phyloP scores from a whole-genome alignment of 2,797 vertebrate genomes.

The Delichon dasypus region DNA sequence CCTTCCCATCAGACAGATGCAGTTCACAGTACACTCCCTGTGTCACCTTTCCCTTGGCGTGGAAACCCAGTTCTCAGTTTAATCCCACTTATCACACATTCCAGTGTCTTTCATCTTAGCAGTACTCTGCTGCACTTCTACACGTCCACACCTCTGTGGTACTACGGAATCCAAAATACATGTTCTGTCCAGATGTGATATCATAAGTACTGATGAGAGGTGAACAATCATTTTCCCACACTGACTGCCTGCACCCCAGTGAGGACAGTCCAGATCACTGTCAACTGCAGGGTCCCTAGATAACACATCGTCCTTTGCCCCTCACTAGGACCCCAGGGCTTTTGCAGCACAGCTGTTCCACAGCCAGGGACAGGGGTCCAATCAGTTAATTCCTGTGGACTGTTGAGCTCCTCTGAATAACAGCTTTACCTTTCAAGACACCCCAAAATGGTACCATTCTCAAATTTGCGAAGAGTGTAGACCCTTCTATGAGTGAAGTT shows the following conservation, averaged over 20 bases:
- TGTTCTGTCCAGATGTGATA: not conserved
- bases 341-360: not conserved
- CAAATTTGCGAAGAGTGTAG: not conserved
- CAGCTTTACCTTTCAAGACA: not conserved
- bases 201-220: fast-evolving
- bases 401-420: not conserved
- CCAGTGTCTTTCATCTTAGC: not conserved
- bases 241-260: not conserved
- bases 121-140: not conserved
- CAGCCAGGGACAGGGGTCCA: not conserved
- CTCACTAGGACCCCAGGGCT: not conserved
- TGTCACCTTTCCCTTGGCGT: not conserved
- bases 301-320: not conserved
- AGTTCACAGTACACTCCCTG: not conserved
- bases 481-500: not conserved
- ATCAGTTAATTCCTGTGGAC: not conserved
- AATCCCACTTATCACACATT: not conserved
- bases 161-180: not conserved
- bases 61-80: not conserved
- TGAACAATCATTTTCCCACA: not conserved
- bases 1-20: not conserved
- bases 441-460: not conserved
- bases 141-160: not conserved
- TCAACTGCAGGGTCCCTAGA: not conserved
- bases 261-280: not conserved